These are phyloP conservation scores for Plotosus lineatus DNA, from an alignment of 2,113 vertebrate genomes.

Conservation along the genomic window DNA sequence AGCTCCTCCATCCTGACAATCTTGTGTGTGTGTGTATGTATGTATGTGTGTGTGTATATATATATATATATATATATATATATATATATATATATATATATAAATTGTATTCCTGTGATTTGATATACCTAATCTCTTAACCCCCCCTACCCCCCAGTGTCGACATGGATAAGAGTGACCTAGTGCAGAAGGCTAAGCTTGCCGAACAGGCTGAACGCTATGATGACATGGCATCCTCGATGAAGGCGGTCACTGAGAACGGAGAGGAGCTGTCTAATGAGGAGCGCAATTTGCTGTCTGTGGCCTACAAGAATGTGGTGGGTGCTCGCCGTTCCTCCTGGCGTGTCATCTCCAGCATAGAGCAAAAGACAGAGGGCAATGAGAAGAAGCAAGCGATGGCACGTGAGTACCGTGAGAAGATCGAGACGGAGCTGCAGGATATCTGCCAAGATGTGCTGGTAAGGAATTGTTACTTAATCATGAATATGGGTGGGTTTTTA, in stretches of 20 bases:
- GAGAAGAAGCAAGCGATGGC: constrained; percentile 98
- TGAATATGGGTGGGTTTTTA: not conserved
- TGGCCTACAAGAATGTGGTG: constrained; percentile 98
- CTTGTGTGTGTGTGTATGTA: too few species aligned
- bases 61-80: too few species aligned
- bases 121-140: too few species aligned
- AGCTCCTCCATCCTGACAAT: too few species aligned
- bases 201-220: constrained; percentile 98
- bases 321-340: constrained; percentile 94
- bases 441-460: constrained; percentile 99
- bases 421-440: constrained; percentile 91
- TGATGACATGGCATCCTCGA: constrained; percentile 96
- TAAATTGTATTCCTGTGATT: not conserved
- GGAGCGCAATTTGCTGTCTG: constrained; percentile 95
- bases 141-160: too few species aligned
- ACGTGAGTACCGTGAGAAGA: constrained; percentile 91
- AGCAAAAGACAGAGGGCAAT: constrained; percentile 92
- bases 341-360: constrained; percentile 97
- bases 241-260: constrained; percentile 96
- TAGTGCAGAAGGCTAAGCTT: constrained; percentile 98
- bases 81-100: too few species aligned
- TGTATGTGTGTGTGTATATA: too few species aligned
- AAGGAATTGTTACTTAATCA: constrained; percentile 46
- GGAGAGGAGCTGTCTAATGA: constrained; percentile 94
- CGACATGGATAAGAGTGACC: constrained; percentile 95